Evolutionary conservation across 2,888 invertebrate genomes (phyloP), one percentile per base, ranked within the genome.

Genomic region (Cynaeus angustus): DNA sequence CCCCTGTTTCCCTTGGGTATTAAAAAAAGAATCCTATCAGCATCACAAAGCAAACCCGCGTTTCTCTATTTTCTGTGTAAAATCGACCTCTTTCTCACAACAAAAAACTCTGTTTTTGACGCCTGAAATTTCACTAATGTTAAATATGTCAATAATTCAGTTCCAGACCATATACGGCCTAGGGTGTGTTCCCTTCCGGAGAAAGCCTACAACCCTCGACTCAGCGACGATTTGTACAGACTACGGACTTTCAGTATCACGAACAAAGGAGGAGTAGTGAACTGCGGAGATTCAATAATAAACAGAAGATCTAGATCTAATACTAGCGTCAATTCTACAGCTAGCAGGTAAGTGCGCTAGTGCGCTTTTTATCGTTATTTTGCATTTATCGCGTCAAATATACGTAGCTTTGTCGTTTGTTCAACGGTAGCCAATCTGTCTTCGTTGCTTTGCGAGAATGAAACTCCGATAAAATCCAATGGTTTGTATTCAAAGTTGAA

Each of bases 241-340:
- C 88, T 95, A 69, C 86, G 95, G 0, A 94, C 92, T 68, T 96
- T 96, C 87, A 94, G 93, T 83, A 95, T 96, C 82, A 94, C 93
- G 59, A 93, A 93, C 81, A 95, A 95, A 83, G 95, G 95, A 0
- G 91, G 92, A 10, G 94, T 96, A 28, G 94, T 96, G 75, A 96
- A 96, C 86, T 94, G 95, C 76, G 96, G 96, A 0, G 96, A 96
- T 86, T 94, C 94, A 65, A 94, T 96, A 78, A 94, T 95, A 83
- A 94, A 94, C 75, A 87, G 95, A 6, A 87, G 95, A 41, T 95
- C 95, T 66, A 89, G 94, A 43, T 94, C 94, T 74, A 96, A 96
- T 79, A 96, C 95, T 2, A 95, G 95, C 67, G 94, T 95, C 80
- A 94, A 95, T 83, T 92, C 94, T 30, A 93, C 93, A 33, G 91